These are phyloP conservation scores for Drosophila prosaltans DNA, from an alignment of 1,140 invertebrate species.

Conservation along the genomic window DNA sequence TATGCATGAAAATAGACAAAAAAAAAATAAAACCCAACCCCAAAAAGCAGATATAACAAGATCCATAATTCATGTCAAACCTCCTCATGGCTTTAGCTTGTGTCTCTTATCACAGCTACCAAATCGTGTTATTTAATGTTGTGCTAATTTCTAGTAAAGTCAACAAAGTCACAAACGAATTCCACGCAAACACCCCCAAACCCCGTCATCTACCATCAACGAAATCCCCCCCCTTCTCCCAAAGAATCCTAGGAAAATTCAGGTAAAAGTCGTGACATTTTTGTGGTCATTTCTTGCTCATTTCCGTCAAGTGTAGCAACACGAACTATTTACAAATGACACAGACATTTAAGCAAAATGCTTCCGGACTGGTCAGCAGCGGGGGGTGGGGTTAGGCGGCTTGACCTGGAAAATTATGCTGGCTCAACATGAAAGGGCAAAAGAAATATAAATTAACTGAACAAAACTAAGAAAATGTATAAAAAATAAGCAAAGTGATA, in stretches of 20 bases:
- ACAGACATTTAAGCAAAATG: constrained; percentile 80
- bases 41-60: constrained; percentile 34
- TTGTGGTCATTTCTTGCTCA: constrained; percentile 74
- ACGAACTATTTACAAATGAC: constrained; percentile 81
- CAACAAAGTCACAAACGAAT: constrained; percentile 35
- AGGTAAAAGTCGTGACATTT: constrained; percentile 78
- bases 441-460: constrained; percentile 12
- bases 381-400: constrained; percentile 41
- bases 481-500: not conserved
- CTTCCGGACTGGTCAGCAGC: constrained; percentile 62
- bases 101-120: constrained; percentile 57
- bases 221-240: not conserved
- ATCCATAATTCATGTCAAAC: constrained; percentile 73
- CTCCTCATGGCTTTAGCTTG: constrained; percentile 16
- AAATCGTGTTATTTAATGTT: constrained; percentile 82
- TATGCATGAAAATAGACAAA: constrained; percentile 44
- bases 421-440: constrained; percentile 65
- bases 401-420: constrained; percentile 68
- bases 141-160: constrained; percentile 75
- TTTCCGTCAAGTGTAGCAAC: constrained; percentile 77
- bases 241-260: not conserved
- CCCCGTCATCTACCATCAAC: too few species aligned
- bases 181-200: constrained; percentile 27
- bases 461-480: constrained; percentile 36
- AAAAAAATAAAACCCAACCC: constrained; percentile 15